Base-by-base conservation (phyloP, 2,888 invertebrate species). In the Piscicola geometra region DNA sequence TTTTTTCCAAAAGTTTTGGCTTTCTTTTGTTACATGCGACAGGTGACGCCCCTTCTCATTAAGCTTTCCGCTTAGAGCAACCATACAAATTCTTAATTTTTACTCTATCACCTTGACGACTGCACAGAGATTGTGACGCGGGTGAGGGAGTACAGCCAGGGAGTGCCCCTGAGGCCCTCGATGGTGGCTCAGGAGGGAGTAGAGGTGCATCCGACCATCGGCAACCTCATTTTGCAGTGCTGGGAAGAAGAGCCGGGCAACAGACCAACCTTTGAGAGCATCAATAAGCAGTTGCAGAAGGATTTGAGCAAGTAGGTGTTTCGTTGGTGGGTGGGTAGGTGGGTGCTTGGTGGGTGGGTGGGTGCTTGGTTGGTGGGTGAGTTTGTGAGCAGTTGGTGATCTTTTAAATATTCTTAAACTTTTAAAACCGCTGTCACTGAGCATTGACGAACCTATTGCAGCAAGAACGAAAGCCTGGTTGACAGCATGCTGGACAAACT, bases 401-500 rank as follows among this genome's bases (percentile, higher is more conserved):
- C 3, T 60, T 25, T 15, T 50, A 9, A 25, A 1, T 67, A 1
- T 3, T 67, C 21, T 32, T 68, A 30, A 32, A 12, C 0, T 30
- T n/a, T 68, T 9, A 32, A 32, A 5, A 30, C n/a, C 12, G 66
- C 25, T 18, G n/a, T n/a, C n/a, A n/a, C n/a, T n/a, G n/a, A n/a
- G n/a, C n/a, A n/a, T n/a, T n/a, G n/a, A n/a, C n/a, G n/a, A n/a
- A n/a, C n/a, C 28, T 25, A 3, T 41, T 32, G 15, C 21, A 72
- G 72, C 9, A 56, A 50, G 18, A 72, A 47, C 33, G 47, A 47
- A 50, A 41, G 50, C 56, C 50, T 72, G 2, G 47, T 72, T 5
- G 72, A 72, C 72, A 72, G 50, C 28, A 72, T 72, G 21, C 32
- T 72, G n/a, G 50, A 52, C 28, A 72, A 72, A 33, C 52, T 72